A percentile compares a stretch with the other conserved stretches of the same genome.
phyloP scores from a whole-genome alignment of 1,140 invertebrate species.

The Phenacoccus solenopsis region DNA sequence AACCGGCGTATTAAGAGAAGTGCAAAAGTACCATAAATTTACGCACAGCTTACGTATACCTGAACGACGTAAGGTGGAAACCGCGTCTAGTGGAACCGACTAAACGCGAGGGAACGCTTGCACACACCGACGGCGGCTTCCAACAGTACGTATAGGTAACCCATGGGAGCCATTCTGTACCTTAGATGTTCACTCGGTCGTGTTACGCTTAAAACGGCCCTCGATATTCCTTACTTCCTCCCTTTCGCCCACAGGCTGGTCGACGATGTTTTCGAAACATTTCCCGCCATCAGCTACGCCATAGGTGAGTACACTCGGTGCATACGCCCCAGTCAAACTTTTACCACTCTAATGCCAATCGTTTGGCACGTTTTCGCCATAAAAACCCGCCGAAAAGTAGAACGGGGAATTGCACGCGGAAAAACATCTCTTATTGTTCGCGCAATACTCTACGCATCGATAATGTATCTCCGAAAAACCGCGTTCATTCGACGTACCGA shows the following conservation, averaged over 20 bases:
- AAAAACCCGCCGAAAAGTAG: neutral
- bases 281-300: too few species aligned
- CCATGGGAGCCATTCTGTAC: neutral
- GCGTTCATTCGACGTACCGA: too few species aligned
- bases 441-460: neutral
- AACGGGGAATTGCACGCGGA: too few species aligned
- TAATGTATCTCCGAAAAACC: conserved; percentile 1
- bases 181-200: neutral
- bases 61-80: too few species aligned
- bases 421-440: neutral
- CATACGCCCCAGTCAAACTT: too few species aligned
- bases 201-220: neutral
- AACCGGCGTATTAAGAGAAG: neutral
- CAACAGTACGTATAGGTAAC: neutral
- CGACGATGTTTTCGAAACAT: too few species aligned
- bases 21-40: neutral
- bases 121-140: neutral
- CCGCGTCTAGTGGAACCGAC: neutral
- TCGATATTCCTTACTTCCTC: neutral
- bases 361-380: neutral
- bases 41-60: neutral
- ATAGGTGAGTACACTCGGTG: too few species aligned
- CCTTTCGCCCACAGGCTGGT: too few species aligned
- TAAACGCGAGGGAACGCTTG: neutral
- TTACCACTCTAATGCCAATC: too few species aligned